Evolutionary conservation across 2,113 vertebrate genomes (phyloP).

Genomic region (Zosterops hypoxanthus): DNA sequence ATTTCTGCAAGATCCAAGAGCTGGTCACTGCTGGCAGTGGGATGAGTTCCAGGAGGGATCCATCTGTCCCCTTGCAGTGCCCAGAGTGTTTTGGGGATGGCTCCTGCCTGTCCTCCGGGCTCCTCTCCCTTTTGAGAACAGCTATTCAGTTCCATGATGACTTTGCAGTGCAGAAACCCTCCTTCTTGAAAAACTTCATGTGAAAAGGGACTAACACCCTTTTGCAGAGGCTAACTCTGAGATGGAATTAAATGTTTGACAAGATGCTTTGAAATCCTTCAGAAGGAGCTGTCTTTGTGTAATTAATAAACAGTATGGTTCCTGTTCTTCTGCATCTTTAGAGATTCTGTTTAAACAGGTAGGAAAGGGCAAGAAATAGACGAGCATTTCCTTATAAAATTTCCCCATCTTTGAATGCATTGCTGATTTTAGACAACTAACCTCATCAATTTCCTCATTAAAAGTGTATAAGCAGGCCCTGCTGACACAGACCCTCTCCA

Average conservation of each 20-base stretch:
- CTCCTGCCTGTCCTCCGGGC: not conserved
- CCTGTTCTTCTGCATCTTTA: not conserved
- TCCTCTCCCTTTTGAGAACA: not conserved
- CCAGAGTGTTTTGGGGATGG: not conserved
- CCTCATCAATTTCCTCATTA: not conserved
- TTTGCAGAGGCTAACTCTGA: not conserved
- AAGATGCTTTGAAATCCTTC: not conserved
- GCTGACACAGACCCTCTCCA: not conserved
- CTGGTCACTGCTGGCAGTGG: not conserved
- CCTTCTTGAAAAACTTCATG: not conserved
- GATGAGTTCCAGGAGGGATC: not conserved
- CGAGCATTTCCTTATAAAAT: not conserved
- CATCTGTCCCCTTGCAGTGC: not conserved
- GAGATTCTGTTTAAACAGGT: not conserved
- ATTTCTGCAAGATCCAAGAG: not conserved
- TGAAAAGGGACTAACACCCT: not conserved
- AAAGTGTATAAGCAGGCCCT: not conserved
- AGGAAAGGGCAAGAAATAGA: not conserved
- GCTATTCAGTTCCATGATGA: not conserved
- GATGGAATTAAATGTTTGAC: not conserved
- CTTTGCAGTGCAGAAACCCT: not conserved
- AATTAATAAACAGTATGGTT: not conserved
- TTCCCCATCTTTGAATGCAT: not conserved
- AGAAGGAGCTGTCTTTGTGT: not conserved
- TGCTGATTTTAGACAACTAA: not conserved